Evolutionary conservation across 2,113 vertebrate species (phyloP), one percentile per base, ranked within the genome.

Genomic region (Poeciliopsis retropinna): DNA sequence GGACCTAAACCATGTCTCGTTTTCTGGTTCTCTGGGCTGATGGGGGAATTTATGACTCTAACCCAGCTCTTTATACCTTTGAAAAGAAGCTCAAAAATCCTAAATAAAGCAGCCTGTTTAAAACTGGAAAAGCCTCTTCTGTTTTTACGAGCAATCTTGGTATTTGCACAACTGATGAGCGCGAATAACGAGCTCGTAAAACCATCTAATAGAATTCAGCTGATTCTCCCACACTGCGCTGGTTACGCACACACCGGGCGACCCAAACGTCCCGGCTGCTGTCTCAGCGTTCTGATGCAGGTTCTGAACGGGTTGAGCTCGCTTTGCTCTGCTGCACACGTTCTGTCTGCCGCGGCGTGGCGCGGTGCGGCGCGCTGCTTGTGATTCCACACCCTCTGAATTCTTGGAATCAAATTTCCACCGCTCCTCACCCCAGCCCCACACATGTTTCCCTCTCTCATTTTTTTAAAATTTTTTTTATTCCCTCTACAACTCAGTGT

Each of bases 401-500:
- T 90, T 88, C 85, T 79, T 82, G 86, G 84, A 93, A 82, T 94
- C 91, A 80, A 82, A 78, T 94, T 92, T 92, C 91, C 80, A 80
- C 71, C 61, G 67, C 67, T 63, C 71, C 29, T 60, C 22, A 28
- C 60, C 65, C 74, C 15, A 4, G 79, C 79, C 64, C 73, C 78
- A 72, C 86, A 81, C 82, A 82, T 80, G 80, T 62, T 34, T 82
- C 75, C 22, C 22, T 22, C 51, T 28, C 41, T 47, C n/a, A 31
- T 39, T 37, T 37, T 37, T 37, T 32, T 7, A 7, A n/a, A n/a
- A 30, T 32, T 74, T 87, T 82, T 89, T 88, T 81, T 41, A 76
- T 78, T 90, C 89, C 86, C 90, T 91, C 89, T 90, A 92, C 89
- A 90, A 91, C 91, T 91, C 89, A 80, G 88, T 79, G 82, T 93